phyloP scores from a whole-genome alignment of 2,113 vertebrate species.

The Casuarius casuarius region DNA sequence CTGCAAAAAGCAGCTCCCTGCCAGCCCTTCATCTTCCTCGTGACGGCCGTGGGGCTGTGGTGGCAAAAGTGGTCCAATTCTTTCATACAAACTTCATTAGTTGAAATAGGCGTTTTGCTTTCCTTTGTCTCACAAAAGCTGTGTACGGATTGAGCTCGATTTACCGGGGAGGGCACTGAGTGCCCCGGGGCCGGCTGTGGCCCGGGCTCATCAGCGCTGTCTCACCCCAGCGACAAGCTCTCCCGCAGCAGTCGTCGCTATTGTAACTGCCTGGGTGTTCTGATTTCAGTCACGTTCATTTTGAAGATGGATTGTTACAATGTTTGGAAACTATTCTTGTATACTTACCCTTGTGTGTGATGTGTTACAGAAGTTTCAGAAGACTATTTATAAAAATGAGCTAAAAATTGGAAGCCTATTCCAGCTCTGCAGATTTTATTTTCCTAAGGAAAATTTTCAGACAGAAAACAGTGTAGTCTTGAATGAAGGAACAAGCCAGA shows the following conservation, averaged over 20 bases:
- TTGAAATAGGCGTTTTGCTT: neutral
- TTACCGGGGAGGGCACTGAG: neutral
- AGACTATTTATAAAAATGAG: constrained; percentile 8
- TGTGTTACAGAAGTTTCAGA: constrained; percentile 15
- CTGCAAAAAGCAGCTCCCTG: neutral
- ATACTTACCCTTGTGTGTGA: neutral
- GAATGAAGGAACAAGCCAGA: neutral
- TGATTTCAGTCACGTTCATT: rapidly evolving
- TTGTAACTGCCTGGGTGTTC: rapidly evolving
- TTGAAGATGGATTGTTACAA: neutral
- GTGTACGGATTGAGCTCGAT: neutral
- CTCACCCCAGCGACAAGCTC: neutral
- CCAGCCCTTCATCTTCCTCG: neutral
- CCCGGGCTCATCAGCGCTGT: neutral
- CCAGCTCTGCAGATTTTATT: neutral
- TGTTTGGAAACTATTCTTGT: neutral
- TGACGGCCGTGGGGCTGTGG: neutral
- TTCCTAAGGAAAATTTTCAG: constrained; percentile 3
- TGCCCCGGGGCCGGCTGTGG: neutral
- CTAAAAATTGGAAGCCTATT: constrained; percentile 16
- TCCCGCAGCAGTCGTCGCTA: neutral
- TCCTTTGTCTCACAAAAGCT: neutral
- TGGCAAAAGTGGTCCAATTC: neutral
- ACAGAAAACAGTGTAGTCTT: constrained; percentile 8
- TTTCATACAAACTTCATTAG: neutral